A percentile compares a stretch with the other conserved stretches of the same genome.
These are phyloP conservation scores for Alaudala cheleensis DNA, from an alignment of 2,113 vertebrate genomes.

Conservation along the genomic window DNA sequence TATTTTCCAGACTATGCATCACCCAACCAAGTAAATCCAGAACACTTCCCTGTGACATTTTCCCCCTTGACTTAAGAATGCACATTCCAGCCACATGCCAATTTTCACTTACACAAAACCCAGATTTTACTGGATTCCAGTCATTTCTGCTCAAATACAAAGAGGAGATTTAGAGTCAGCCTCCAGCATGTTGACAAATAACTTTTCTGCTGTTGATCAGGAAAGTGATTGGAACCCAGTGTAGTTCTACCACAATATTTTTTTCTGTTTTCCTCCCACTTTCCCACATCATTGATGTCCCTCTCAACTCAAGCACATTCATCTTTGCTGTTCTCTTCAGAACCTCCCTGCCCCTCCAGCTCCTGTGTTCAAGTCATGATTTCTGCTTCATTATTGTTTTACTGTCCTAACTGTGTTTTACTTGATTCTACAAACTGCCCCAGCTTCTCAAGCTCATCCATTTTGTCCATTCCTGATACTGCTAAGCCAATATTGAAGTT, in stretches of 20 bases:
- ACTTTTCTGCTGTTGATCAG: neutral
- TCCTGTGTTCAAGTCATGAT: neutral
- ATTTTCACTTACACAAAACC: neutral
- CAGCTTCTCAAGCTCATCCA: neutral
- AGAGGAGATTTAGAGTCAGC: neutral
- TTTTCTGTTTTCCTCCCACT: neutral
- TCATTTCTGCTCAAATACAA: neutral
- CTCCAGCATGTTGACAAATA: neutral
- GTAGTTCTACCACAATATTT: neutral
- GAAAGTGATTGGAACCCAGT: neutral
- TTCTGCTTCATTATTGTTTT: neutral
- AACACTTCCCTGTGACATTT: neutral
- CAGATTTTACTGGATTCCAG: neutral
- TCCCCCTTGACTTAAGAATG: neutral
- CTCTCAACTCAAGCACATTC: neutral
- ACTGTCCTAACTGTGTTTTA: neutral
- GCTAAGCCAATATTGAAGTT: neutral
- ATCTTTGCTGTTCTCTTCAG: neutral
- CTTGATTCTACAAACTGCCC: neutral
- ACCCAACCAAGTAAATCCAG: neutral
- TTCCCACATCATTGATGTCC: neutral
- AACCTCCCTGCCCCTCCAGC: neutral
- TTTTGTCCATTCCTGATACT: neutral
- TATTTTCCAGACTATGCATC: neutral
- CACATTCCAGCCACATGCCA: neutral